Evolutionary conservation across 2,888 invertebrate species (phyloP).

Genomic region (Pomacea canaliculata): DNA sequence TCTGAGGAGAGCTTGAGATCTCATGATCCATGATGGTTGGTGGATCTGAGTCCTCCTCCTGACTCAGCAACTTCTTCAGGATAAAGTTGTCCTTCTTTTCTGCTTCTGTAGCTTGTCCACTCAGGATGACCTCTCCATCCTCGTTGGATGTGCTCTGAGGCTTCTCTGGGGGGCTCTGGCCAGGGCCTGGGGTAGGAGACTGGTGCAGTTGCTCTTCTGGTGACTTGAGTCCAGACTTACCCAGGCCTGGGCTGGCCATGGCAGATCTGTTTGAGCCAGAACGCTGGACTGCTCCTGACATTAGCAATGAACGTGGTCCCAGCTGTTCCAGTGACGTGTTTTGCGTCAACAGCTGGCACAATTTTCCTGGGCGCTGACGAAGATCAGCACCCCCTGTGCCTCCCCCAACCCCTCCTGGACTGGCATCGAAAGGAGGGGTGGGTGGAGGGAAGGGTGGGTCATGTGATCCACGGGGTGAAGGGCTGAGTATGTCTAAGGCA

Average conservation of each 20-base stretch:
- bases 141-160: constrained; percentile 66
- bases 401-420: constrained; percentile 2
- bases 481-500: constrained; percentile 16
- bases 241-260: constrained; percentile 5
- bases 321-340: constrained; percentile 34
- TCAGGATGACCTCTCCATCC: constrained; percentile 40
- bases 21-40: constrained; percentile 32
- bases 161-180: constrained; percentile 60
- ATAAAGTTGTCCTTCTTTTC: constrained; percentile 56
- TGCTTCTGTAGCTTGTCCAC: constrained; percentile 1
- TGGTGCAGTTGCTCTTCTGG: constrained; percentile 53
- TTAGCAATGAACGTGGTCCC: background rate
- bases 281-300: background rate
- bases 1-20: constrained; percentile 31
- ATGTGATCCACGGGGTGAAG: constrained; percentile 7
- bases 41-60: constrained; percentile 76
- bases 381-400: constrained; percentile 8
- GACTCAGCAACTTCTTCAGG: constrained; percentile 76
- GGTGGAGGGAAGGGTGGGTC: constrained; percentile 8
- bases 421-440: constrained; percentile 14
- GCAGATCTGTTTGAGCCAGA: constrained; percentile 11
- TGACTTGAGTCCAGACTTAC: constrained; percentile 41
- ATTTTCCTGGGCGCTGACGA: constrained; percentile 45
- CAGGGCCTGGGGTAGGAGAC: constrained; percentile 61
- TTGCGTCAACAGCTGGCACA: constrained; percentile 56